A percentile compares a stretch with the other conserved stretches of the same genome.
Conservation (phyloP, 1,140 invertebrate species). For the Colletes gigas region DNA sequence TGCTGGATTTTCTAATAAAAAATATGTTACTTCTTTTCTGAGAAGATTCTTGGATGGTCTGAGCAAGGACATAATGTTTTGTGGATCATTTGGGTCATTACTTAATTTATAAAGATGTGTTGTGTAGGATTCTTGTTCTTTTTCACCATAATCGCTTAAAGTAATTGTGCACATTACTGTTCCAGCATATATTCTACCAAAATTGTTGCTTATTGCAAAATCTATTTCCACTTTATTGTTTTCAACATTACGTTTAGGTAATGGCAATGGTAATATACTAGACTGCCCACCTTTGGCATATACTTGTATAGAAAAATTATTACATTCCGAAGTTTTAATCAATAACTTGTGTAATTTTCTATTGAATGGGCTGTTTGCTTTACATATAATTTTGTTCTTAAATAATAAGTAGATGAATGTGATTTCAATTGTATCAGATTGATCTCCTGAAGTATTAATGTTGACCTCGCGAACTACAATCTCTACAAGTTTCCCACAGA, state of each 20-base stretch:
- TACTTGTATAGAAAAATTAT: conserved; percentile 70
- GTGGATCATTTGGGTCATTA: conserved; percentile 78
- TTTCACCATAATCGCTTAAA: conserved; percentile 51
- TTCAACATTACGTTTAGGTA: conserved; percentile 70
- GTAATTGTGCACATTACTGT: conserved; percentile 71
- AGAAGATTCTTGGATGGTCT: conserved; percentile 48
- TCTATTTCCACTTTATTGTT: conserved; percentile 72
- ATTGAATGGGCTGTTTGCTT: conserved; percentile 72
- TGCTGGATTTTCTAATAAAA: conserved; percentile 67
- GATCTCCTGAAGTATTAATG: conserved; percentile 49
- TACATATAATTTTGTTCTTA: conserved; percentile 71
- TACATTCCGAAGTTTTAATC: conserved; percentile 67
- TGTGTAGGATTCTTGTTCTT: conserved; percentile 38
- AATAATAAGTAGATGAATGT: conserved; percentile 69
- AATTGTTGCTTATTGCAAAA: conserved; percentile 71
- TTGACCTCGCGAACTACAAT: conserved; percentile 72
- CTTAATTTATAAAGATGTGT: conserved; percentile 59
- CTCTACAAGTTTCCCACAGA: conserved; percentile 72
- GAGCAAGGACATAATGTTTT: conserved; percentile 60
- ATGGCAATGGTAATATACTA: conserved; percentile 71
- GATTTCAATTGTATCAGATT: conserved; percentile 53
- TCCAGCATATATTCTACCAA: conserved; percentile 68
- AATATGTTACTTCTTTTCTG: conserved; percentile 65
- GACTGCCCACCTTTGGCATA: conserved; percentile 55
- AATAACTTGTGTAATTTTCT: conserved; percentile 75